phyloP scores from a whole-genome alignment of 2,797 vertebrate genomes.

The Graptemys geographica region DNA sequence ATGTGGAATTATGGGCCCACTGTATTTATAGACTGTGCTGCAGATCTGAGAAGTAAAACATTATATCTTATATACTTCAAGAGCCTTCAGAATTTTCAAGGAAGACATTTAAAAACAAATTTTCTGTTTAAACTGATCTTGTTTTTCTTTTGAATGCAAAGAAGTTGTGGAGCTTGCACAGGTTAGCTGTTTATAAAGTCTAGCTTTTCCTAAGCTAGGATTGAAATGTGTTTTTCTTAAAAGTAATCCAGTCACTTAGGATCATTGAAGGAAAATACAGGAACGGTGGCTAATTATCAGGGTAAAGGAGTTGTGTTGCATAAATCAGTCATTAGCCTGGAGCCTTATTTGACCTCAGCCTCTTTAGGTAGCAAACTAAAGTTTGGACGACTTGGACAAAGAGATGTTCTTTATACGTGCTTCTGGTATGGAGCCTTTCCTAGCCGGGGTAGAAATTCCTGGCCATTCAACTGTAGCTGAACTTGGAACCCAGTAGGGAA shows the following conservation, averaged over 20 bases:
- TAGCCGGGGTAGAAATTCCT: background rate
- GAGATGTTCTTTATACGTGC: background rate
- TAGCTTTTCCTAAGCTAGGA: background rate
- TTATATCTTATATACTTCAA: background rate
- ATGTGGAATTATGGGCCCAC: background rate
- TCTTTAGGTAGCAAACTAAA: background rate
- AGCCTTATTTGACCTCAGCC: background rate
- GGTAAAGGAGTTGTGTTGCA: background rate
- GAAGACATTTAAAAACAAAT: background rate
- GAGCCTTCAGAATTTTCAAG: background rate
- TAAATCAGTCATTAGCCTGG: too few species aligned
- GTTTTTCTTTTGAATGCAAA: background rate
- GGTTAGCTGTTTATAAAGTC: background rate
- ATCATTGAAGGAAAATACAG: conserved; percentile 17
- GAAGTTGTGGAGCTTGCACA: background rate
- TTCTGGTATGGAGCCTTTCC: background rate
- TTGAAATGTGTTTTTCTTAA: background rate
- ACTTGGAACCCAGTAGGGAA: background rate
- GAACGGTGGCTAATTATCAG: conserved; percentile 8
- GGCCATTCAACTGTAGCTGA: background rate
- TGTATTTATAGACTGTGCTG: conserved; percentile 18
- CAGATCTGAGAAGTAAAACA: conserved; percentile 24
- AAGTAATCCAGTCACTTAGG: conserved; percentile 22
- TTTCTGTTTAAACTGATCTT: conserved; percentile 35
- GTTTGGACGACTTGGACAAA: background rate